A percentile compares a stretch with the other conserved stretches of the same genome.
These are phyloP conservation scores for Macquaria australasica DNA, from an alignment of 2,113 vertebrate genomes.

Conservation along the genomic window DNA sequence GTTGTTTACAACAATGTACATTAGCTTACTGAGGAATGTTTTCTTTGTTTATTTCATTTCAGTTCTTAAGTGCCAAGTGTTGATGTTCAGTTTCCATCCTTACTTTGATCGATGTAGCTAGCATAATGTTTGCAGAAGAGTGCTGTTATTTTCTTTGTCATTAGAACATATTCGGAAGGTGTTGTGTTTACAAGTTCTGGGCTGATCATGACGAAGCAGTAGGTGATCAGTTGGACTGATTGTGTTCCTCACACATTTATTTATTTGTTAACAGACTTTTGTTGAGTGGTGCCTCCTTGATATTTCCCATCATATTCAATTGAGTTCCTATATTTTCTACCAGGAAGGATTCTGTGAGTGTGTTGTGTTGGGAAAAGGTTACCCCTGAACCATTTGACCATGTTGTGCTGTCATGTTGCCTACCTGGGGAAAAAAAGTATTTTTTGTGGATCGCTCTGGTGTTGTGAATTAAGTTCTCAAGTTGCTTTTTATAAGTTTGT, in stretches of 20 bases:
- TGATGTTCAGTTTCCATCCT: slow-evolving; percentile 68
- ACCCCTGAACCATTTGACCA: slow-evolving; percentile 57
- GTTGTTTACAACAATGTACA: slow-evolving; percentile 82
- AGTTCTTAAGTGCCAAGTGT: slow-evolving; percentile 81
- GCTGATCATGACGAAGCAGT: slow-evolving; percentile 49
- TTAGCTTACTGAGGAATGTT: slow-evolving; percentile 78
- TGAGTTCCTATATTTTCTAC: slow-evolving; percentile 55
- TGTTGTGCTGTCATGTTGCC: slow-evolving; percentile 75
- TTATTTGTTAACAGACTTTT: slow-evolving; percentile 63
- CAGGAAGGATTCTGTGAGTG: slow-evolving; percentile 72
- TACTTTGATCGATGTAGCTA: slow-evolving; percentile 67
- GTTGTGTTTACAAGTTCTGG: slow-evolving; percentile 73
- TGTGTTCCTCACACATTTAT: slow-evolving; percentile 65
- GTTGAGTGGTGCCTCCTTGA: slow-evolving; percentile 62
- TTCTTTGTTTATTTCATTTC: slow-evolving; percentile 66
- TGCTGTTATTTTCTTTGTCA: slow-evolving; percentile 66
- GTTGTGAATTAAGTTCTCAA: slow-evolving; percentile 79
- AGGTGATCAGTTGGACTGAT: slow-evolving; percentile 53
- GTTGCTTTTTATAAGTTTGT: slow-evolving; percentile 75
- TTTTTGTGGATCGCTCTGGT: slow-evolving; percentile 77
- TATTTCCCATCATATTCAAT: slow-evolving; percentile 60
- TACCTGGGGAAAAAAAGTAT: slow-evolving; percentile 68
- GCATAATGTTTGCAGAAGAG: slow-evolving; percentile 66
- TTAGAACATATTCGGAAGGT: slow-evolving; percentile 66
- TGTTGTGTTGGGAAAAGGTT: slow-evolving; percentile 65